These are phyloP conservation scores for Salvelinus namaycush DNA, from an alignment of 2,113 vertebrate genomes.

Conservation along the genomic window DNA sequence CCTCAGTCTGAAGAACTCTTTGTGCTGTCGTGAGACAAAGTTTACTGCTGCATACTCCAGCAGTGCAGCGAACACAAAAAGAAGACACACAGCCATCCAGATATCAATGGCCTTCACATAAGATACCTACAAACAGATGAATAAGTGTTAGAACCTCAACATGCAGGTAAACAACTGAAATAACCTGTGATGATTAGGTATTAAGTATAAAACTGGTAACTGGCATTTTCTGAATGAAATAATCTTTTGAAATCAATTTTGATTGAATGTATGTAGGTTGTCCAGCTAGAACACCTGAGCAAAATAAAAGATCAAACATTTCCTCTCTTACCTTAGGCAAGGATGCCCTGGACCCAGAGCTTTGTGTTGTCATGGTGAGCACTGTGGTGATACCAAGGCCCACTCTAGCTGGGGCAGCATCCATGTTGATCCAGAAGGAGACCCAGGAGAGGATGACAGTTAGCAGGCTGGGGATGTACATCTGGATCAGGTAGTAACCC, in stretches of 20 bases:
- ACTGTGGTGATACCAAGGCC: conserved; percentile 93
- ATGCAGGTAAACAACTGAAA: background rate
- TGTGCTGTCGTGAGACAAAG: conserved; percentile 93
- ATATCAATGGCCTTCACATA: conserved; percentile 96
- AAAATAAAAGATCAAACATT: background rate
- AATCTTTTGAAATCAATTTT: too few species aligned
- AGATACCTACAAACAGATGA: conserved; percentile 79
- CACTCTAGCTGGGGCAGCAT: conserved; percentile 87
- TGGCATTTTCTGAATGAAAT: background rate
- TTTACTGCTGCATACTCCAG: conserved; percentile 93
- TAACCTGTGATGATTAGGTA: too few species aligned
- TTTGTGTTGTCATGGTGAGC: conserved; percentile 96
- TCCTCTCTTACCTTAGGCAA: conserved; percentile 84
- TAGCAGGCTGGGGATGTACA: conserved; percentile 94
- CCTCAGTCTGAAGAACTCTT: conserved; percentile 87
- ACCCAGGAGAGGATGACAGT: conserved; percentile 96
- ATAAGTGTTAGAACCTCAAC: background rate
- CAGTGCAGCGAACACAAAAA: conserved; percentile 90
- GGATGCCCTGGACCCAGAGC: conserved; percentile 91
- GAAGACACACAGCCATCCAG: conserved; percentile 96
- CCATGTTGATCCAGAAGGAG: conserved; percentile 98
- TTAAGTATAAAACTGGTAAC: background rate
- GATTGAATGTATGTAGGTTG: too few species aligned
- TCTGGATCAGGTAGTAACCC: conserved; percentile 97
- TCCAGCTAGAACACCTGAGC: background rate